phyloP scores from a whole-genome alignment of 2,797 vertebrate genomes.

The Oreochromis mossambicus region DNA sequence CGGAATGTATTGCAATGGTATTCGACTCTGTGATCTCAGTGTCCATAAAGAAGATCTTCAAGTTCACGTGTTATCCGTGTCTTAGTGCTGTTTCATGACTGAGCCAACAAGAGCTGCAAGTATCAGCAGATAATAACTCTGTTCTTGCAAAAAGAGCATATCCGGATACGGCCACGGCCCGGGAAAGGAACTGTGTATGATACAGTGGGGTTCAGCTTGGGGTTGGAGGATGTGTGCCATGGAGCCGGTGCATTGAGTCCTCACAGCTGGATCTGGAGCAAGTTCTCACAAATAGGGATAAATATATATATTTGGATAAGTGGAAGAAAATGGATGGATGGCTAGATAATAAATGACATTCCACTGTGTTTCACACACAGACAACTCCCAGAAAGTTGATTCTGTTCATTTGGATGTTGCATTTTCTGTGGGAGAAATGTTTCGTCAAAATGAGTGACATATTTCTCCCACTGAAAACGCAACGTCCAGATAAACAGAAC shows the following conservation, averaged over 20 bases:
- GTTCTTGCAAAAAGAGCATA: neutral
- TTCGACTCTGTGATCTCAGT: neutral
- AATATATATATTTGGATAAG: neutral
- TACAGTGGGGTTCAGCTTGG: neutral
- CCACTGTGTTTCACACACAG: neutral
- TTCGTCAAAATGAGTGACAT: neutral
- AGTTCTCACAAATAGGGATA: neutral
- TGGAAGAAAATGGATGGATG: neutral
- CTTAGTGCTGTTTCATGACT: neutral
- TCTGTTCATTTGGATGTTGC: neutral
- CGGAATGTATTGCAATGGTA: neutral
- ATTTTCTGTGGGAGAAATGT: neutral
- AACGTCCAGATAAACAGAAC: neutral
- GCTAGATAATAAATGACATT: neutral
- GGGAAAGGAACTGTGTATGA: neutral
- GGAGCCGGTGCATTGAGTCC: neutral
- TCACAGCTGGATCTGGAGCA: neutral
- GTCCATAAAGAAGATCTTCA: neutral
- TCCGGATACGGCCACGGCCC: neutral
- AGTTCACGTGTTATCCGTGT: neutral
- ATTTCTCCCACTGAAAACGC: neutral
- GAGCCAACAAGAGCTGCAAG: neutral
- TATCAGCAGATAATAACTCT: neutral
- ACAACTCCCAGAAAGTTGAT: neutral
- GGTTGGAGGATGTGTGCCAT: neutral